Evolutionary conservation across 2,113 vertebrate species (phyloP).

Genomic region (Gadus macrocephalus): DNA sequence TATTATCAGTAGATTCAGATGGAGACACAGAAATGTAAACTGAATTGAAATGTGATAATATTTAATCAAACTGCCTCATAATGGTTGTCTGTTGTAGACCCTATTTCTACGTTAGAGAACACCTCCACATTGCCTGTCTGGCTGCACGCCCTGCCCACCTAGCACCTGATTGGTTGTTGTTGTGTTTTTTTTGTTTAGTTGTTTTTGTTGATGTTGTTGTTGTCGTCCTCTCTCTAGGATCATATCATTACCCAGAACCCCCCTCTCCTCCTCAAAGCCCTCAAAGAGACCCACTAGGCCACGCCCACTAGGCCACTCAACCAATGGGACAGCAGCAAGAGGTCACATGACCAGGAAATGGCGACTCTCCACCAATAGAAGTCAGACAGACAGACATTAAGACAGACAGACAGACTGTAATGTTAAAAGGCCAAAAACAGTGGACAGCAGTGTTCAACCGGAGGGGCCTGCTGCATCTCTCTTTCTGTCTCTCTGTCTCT

Average conservation of each 20-base stretch:
- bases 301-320: conserved; percentile 69
- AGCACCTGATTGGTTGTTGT: conserved; percentile 83
- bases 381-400: conserved; percentile 52
- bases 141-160: conserved; percentile 78
- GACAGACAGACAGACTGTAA: conserved; percentile 55
- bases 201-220: conserved; percentile 98
- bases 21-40: too few relatives aligned
- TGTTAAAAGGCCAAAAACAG: conserved; percentile 43
- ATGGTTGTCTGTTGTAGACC: conserved; percentile 29
- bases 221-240: conserved; percentile 99
- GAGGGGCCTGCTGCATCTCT: conserved; percentile 12
- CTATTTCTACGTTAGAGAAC: conserved; percentile 41
- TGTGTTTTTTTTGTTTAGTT: conserved; percentile 82
- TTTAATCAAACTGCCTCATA: too few relatives aligned
- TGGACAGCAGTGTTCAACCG: conserved; percentile 11
- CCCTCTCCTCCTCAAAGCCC: conserved; percentile 99
- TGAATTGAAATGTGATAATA: too few relatives aligned
- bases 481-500: conserved; percentile 13
- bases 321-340: conserved; percentile 72
- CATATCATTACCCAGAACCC: conserved; percentile 97
- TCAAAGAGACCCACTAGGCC: conserved; percentile 99
- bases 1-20: too few relatives aligned
- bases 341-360: conserved; percentile 72
- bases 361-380: conserved; percentile 67
- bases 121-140: conserved; percentile 55